A percentile compares a stretch with the other conserved stretches of the same genome.
These are phyloP conservation scores for Porites evermanni DNA, from an alignment of 92 coral and sea anemone genomes.

Conservation along the genomic window DNA sequence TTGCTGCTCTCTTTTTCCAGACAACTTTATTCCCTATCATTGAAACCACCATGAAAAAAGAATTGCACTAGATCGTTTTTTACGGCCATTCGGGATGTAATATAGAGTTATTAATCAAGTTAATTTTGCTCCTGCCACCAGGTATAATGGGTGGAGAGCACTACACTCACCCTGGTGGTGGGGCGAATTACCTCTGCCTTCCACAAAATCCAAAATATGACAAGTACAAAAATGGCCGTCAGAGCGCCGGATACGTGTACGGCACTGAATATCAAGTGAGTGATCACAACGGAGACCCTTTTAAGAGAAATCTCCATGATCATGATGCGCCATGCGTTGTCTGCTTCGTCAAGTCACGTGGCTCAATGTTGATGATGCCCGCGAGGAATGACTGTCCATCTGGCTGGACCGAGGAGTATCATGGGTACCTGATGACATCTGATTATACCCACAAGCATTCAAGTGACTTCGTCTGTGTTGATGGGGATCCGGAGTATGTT, in stretches of 20 bases:
- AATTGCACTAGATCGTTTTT: no score
- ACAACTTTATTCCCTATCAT: no score
- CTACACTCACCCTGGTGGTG: neutral
- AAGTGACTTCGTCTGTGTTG: constrained; percentile 51
- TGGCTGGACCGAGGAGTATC: constrained; percentile 48
- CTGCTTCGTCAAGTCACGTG: constrained; percentile 54
- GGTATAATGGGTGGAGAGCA: constrained; percentile 1
- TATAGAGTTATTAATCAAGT: neutral
- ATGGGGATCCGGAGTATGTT: constrained; percentile 48
- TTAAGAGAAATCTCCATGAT: neutral
- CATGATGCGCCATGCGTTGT: neutral
- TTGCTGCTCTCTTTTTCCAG: no score
- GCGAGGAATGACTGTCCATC: constrained; percentile 58
- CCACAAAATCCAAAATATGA: constrained; percentile 9
- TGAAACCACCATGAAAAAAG: no score
- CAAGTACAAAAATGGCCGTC: neutral
- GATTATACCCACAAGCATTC: neutral
- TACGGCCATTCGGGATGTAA: no score
- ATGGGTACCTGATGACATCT: constrained; percentile 12
- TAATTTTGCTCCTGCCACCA: neutral
- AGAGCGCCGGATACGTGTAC: neutral
- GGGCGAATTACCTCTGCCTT: constrained; percentile 6
- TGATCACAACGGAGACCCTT: neutral
- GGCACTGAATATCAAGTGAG: constrained; percentile 8
- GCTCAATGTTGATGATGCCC: constrained; percentile 49